Evolutionary conservation across 2,797 vertebrate species (phyloP).

Genomic region (Poecilia velifera): DNA sequence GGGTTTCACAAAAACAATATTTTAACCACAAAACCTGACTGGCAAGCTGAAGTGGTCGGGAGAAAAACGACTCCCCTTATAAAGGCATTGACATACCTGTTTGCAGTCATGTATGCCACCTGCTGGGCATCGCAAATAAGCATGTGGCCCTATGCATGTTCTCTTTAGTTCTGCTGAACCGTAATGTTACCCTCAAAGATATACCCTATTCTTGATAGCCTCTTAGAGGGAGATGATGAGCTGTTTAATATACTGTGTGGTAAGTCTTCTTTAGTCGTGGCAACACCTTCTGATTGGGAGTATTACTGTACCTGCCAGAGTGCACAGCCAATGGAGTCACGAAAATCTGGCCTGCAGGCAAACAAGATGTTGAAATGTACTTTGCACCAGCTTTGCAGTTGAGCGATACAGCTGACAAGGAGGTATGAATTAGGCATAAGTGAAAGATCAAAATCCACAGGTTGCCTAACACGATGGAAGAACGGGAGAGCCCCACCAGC

Average conservation of each 20-base stretch:
- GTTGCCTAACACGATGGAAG: background rate
- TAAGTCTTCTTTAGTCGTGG: no score
- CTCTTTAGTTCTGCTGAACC: background rate
- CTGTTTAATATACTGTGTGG: background rate
- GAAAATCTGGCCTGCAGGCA: background rate
- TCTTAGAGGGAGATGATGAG: background rate
- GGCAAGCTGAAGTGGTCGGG: background rate
- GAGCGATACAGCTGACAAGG: background rate
- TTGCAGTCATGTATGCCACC: background rate
- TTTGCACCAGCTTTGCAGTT: background rate
- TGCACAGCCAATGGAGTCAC: background rate
- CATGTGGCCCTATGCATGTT: background rate
- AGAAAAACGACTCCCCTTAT: background rate
- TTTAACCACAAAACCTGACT: background rate
- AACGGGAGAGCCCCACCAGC: constrained; percentile 4
- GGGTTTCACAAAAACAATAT: background rate
- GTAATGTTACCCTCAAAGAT: background rate
- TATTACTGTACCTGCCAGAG: background rate
- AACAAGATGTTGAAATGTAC: background rate
- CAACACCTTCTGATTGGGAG: background rate
- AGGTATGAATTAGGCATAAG: background rate
- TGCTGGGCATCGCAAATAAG: background rate
- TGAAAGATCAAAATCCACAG: background rate
- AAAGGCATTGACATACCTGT: background rate
- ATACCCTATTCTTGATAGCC: background rate